phyloP scores from a whole-genome alignment of 2,888 invertebrate species.

The Timema podura region DNA sequence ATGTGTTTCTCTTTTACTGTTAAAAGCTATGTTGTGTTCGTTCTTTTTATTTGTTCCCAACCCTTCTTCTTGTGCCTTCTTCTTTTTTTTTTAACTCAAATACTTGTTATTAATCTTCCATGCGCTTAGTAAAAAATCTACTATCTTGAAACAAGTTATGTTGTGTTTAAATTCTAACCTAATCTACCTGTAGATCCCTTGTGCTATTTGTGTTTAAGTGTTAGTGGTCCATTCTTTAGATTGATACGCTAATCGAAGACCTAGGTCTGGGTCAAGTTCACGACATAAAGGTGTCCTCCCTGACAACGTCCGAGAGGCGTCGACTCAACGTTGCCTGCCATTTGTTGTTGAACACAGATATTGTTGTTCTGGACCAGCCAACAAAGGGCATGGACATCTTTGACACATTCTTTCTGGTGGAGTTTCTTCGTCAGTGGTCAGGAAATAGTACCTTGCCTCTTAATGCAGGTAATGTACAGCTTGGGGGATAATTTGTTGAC shows the following conservation, averaged over 20 bases:
- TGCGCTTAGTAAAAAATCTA: too few species aligned
- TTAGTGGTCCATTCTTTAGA: slow-evolving; percentile 48
- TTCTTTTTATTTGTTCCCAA: too few species aligned
- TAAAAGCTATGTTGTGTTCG: too few species aligned
- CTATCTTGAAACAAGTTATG: too few species aligned
- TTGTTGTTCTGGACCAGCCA: slow-evolving; percentile 84
- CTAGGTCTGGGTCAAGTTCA: slow-evolving; percentile 85
- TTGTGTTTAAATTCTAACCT: too few species aligned
- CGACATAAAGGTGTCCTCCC: slow-evolving; percentile 76
- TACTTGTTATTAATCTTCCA: too few species aligned
- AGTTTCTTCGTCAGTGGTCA: slow-evolving; percentile 91
- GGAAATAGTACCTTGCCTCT: slow-evolving; percentile 30
- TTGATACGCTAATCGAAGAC: slow-evolving; percentile 85
- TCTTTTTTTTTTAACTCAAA: too few species aligned
- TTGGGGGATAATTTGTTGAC: too few species aligned
- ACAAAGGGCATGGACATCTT: slow-evolving; percentile 90
- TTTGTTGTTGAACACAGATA: slow-evolving; percentile 77
- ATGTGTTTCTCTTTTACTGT: too few species aligned
- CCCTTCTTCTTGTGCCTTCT: too few species aligned
- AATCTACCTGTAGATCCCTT: too few species aligned
- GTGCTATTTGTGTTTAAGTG: too few species aligned
- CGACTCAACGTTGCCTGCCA: slow-evolving; percentile 88
- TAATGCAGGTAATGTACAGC: slow-evolving; percentile 27
- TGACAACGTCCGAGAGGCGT: slow-evolving; percentile 84
- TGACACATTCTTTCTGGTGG: slow-evolving; percentile 91